Evolutionary conservation across 2,888 invertebrate species (phyloP).

Genomic region (Prenolepis imparis): DNA sequence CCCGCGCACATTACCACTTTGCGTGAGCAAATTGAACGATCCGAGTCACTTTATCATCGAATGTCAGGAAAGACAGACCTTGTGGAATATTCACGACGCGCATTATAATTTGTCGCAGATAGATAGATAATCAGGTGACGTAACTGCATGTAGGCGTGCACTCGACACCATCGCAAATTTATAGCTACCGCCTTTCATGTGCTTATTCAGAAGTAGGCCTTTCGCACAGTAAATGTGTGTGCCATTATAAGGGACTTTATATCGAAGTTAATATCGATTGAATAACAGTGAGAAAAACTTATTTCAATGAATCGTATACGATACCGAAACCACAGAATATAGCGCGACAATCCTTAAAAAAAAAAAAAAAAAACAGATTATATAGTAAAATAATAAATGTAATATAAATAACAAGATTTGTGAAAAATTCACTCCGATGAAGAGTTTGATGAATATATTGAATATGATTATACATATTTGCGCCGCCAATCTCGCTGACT

Average conservation of each 20-base stretch:
- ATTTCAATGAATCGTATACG: conserved; percentile 11
- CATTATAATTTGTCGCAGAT: conserved; percentile 60
- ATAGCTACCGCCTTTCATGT: conserved; percentile 35
- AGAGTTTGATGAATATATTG: conserved; percentile 32
- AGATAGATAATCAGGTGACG: conserved; percentile 63
- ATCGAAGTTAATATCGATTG: conserved; percentile 18
- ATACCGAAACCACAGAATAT: background rate
- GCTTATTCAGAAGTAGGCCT: conserved; percentile 37
- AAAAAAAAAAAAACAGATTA: background rate
- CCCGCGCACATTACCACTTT: conserved; percentile 7
- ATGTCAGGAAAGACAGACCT: conserved; percentile 63
- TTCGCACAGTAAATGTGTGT: conserved; percentile 2
- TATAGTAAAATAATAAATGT: background rate
- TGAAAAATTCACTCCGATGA: conserved; percentile 5
- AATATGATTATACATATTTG: conserved; percentile 33
- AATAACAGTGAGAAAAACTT: conserved; percentile 4
- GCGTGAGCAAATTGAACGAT: conserved; percentile 48
- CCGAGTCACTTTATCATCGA: conserved; percentile 54
- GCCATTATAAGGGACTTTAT: background rate
- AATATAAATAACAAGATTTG: conserved; percentile 13
- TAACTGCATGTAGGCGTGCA: conserved; percentile 60
- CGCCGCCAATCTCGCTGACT: conserved; percentile 7
- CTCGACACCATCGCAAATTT: conserved; percentile 59
- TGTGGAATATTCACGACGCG: conserved; percentile 65
- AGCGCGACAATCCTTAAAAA: background rate